Evolutionary conservation across 92 coral and sea anemone species (phyloP).

Genomic region (Phymanthus crucifer): DNA sequence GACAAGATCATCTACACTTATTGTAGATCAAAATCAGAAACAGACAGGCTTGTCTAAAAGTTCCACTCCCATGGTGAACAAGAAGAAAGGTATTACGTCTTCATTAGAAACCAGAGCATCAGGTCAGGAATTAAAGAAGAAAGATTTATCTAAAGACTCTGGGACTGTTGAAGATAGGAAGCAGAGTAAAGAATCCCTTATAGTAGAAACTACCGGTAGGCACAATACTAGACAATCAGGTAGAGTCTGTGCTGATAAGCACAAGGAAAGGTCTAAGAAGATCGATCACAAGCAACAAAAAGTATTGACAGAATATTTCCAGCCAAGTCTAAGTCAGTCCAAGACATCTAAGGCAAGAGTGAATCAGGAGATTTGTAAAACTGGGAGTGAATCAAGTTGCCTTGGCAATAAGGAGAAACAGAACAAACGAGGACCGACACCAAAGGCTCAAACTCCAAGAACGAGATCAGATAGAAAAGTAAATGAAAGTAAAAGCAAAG

Average conservation of each 20-base stretch:
- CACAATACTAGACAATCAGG: neutral
- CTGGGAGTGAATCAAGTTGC: neutral
- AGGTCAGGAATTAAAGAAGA: neutral
- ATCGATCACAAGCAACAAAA: neutral
- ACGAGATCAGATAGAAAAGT: neutral
- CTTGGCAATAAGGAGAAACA: neutral
- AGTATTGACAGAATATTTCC: neutral
- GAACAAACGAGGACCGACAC: neutral
- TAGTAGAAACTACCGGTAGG: neutral
- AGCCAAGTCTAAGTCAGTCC: neutral
- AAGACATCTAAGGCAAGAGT: no score
- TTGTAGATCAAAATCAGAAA: neutral
- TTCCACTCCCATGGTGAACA: neutral
- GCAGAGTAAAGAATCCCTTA: neutral
- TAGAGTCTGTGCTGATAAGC: neutral
- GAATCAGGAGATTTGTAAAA: no score
- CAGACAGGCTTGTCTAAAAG: neutral
- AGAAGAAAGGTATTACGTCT: neutral
- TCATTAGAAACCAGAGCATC: neutral
- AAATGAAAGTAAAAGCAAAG: neutral
- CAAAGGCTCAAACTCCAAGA: neutral
- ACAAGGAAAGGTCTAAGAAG: neutral
- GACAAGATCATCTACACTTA: neutral
- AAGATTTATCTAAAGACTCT: neutral
- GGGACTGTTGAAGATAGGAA: neutral